Evolutionary conservation across 2,113 vertebrate species (phyloP).

Genomic region (Rhabdornis inornatus): DNA sequence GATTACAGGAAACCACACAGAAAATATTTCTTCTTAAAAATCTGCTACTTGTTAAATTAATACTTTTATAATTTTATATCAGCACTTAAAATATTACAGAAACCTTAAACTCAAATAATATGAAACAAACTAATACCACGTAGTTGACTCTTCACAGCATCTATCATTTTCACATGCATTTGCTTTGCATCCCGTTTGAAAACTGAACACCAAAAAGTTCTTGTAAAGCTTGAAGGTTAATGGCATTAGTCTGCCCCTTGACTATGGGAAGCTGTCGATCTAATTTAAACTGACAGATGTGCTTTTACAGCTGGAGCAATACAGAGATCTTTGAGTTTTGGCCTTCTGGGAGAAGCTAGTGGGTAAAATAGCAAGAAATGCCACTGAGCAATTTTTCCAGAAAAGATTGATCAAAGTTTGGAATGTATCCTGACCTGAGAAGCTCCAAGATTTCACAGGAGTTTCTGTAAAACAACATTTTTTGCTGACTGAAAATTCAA

Average conservation of each 20-base stretch:
- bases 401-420: constrained; percentile 30
- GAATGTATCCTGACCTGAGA: constrained; percentile 19
- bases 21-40: neutral
- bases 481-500: neutral
- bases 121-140: neutral
- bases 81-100: neutral
- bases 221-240: constrained; percentile 63
- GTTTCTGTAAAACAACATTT: neutral
- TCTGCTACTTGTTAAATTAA: neutral
- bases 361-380: constrained; percentile 36
- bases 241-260: constrained; percentile 48
- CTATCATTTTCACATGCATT: constrained; percentile 1
- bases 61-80: neutral
- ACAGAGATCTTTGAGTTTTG: constrained; percentile 9
- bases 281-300: constrained; percentile 53
- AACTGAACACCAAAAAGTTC: neutral
- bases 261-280: constrained; percentile 65
- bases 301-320: constrained; percentile 64
- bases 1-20: neutral
- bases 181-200: constrained; percentile 26
- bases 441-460: neutral
- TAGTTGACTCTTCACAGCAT: neutral
- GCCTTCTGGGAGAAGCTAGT: constrained; percentile 28
- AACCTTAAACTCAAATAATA: neutral
- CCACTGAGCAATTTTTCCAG: constrained; percentile 5